Percentiles rank a stretch among this genome's conserved stretches.
These are phyloP conservation scores for Perizoma affinitatum DNA, from an alignment of 2,888 invertebrate genomes.

Conservation along the genomic window DNA sequence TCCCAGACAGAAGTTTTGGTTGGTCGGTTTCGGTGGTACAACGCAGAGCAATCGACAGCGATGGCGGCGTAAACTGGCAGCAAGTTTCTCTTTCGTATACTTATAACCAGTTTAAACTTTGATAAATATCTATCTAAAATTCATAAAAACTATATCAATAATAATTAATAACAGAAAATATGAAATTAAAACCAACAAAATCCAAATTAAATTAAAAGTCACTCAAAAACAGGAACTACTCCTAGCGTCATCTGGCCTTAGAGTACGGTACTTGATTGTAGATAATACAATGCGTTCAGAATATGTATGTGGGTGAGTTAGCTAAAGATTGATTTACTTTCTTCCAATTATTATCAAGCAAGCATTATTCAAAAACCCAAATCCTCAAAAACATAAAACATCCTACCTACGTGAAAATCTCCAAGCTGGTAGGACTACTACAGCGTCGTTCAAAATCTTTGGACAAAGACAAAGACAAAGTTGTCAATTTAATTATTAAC, in stretches of 20 bases:
- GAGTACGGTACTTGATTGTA: neutral
- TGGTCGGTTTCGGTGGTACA: constrained; percentile 59
- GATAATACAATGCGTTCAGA: constrained; percentile 13
- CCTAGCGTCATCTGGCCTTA: constrained; percentile 42
- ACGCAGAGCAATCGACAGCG: constrained; percentile 37
- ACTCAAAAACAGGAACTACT: constrained; percentile 39
- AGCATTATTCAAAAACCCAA: too few relatives aligned
- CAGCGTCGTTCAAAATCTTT: too few relatives aligned
- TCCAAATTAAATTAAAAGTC: constrained; percentile 25
- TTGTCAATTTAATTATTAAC: too few relatives aligned
- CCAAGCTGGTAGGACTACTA: too few relatives aligned
- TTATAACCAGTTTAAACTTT: neutral
- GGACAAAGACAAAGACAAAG: too few relatives aligned
- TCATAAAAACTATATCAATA: constrained; percentile 1
- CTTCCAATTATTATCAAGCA: too few relatives aligned
- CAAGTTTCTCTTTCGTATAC: constrained; percentile 45
- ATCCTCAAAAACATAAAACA: too few relatives aligned
- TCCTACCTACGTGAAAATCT: too few relatives aligned
- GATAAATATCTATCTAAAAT: neutral
- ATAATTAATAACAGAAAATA: constrained; percentile 25
- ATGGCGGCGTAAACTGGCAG: constrained; percentile 55
- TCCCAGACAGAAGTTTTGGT: constrained; percentile 56
- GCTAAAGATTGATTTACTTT: too few relatives aligned
- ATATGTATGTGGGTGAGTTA: too few relatives aligned
- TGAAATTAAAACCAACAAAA: constrained; percentile 9